Percentiles rank a stretch among this genome's conserved stretches.
phyloP scores from a whole-genome alignment of 2,888 invertebrate species.

The Drosophila acutilabella region DNA sequence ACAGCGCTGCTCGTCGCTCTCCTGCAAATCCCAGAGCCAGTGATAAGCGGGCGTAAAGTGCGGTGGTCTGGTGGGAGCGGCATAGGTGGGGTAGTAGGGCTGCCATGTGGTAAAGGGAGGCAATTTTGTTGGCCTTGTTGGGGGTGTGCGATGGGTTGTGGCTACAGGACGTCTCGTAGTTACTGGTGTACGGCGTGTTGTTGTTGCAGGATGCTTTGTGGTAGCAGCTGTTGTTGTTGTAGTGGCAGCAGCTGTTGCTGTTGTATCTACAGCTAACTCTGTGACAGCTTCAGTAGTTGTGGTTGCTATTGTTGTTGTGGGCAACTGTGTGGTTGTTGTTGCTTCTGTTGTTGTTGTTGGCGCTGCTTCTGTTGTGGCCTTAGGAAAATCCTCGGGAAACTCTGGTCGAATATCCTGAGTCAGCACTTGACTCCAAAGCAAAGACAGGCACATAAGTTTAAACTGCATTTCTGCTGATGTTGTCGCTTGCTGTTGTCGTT shows the following conservation, averaged over 20 bases:
- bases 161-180: not conserved
- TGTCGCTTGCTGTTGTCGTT: constrained; percentile 37
- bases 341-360: constrained; percentile 23
- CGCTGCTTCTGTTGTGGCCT: constrained; percentile 24
- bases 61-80: constrained; percentile 23
- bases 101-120: not conserved
- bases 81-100: constrained; percentile 17
- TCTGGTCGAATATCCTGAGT: constrained; percentile 73
- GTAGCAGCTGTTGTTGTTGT: constrained; percentile 5
- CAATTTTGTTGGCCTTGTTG: constrained; percentile 11
- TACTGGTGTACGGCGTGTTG: not conserved
- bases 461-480: constrained; percentile 48
- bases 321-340: constrained; percentile 9
- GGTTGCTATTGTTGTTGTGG: not conserved
- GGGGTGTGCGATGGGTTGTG: constrained; percentile 1
- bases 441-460: constrained; percentile 21
- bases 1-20: constrained; percentile 40
- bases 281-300: constrained; percentile 10
- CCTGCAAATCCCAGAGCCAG: constrained; percentile 35
- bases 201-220: not conserved
- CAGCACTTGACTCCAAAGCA: constrained; percentile 31
- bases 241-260: constrained; percentile 5
- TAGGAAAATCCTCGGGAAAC: constrained; percentile 59
- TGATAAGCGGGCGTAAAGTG: constrained; percentile 14
- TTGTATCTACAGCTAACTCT: constrained; percentile 1